phyloP scores from a whole-genome alignment of 2,888 invertebrate genomes.

The Lepidonotus clava region DNA sequence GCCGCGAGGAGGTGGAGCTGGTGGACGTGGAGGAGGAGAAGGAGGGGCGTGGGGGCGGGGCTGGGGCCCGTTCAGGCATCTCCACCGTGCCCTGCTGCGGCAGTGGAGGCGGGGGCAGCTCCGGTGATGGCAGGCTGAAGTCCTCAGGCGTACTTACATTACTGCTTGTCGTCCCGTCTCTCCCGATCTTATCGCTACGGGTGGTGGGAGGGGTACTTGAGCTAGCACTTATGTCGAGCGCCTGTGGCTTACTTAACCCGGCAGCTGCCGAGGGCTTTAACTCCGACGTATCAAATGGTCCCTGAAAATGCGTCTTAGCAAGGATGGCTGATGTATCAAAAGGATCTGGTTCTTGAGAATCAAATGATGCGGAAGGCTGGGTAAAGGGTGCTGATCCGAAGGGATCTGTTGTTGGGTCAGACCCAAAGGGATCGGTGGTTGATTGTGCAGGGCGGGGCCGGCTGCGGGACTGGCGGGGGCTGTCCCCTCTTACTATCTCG shows the following conservation, averaged over 20 bases:
- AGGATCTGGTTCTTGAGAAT: slow-evolving; percentile 51
- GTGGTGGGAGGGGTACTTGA: slow-evolving; percentile 54
- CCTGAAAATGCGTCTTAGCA: slow-evolving; percentile 15
- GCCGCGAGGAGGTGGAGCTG: slow-evolving; percentile 15
- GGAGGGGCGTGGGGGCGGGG: slow-evolving; percentile 53
- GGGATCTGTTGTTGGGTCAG: slow-evolving; percentile 41
- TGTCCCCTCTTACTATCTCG: slow-evolving; percentile 10
- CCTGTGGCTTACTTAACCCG: slow-evolving; percentile 31
- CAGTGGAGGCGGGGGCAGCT: slow-evolving; percentile 50
- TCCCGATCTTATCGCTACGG: slow-evolving; percentile 42
- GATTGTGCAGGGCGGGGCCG: slow-evolving; percentile 10
- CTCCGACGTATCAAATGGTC: slow-evolving; percentile 54
- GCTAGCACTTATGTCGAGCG: slow-evolving; percentile 43
- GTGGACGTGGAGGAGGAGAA: background rate
- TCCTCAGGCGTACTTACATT: slow-evolving; percentile 54
- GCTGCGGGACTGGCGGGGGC: slow-evolving; percentile 11
- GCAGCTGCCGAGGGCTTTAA: slow-evolving; percentile 40
- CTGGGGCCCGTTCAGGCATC: slow-evolving; percentile 45
- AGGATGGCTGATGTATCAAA: slow-evolving; percentile 54
- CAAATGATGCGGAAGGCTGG: slow-evolving; percentile 34
- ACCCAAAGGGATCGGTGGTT: slow-evolving; percentile 26
- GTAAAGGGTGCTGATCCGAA: slow-evolving; percentile 51
- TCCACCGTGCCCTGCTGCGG: slow-evolving; percentile 38
- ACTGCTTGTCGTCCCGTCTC: slow-evolving; percentile 50
- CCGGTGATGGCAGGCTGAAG: slow-evolving; percentile 52